Base-by-base conservation (phyloP, 1,140 invertebrate genomes). In the Drosophila repleta region DNA sequence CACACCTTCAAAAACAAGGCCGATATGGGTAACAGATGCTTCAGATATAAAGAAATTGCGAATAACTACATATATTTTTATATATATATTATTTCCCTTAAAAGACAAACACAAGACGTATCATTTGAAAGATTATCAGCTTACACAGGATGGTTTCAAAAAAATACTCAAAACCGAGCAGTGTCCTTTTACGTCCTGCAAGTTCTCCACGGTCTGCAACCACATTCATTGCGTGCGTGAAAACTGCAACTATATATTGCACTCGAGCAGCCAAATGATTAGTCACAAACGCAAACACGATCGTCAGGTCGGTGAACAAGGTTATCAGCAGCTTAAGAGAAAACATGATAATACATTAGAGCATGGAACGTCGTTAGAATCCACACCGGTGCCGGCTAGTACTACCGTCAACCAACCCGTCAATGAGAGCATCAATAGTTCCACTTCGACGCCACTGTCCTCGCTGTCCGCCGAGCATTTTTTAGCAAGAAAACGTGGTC, bases 1-100 rank as follows among this genome's bases (percentile, higher is more conserved):
- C 98, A 97, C 91, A 99, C 98, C 0, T 99, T 99, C 92, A 99
- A 99, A 92, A 99, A 99, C 92, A 99, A 99, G 93, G 97, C 98
- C 80, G 98, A 99, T 93, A 99, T 99, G 98, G 98, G 98, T 99
- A 94, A 95, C 95, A 73, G 4, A 29, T 26, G 2, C 15, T 58
- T 26, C 15, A 52, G 24, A 21, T 29, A 1, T 8, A 29, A 29
- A 29, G 0, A 10, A 8, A 29, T 0, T 10, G 7, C 24, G 24
- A 5, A 4, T 29, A 7, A n/a, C n/a, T n/a, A 29, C 11, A 3
- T 35, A 35, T 35, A 35, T 7, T 8, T 32, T 2, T 32, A 29
- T 35, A 10, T 35, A 3, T 11, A 13, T 35, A 11, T 11, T 48
- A 10, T 37, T 48, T 10, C 7, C 0, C n/a, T 4, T 20, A 8